Percentiles rank a stretch among this genome's conserved stretches.
Conservation (phyloP, 64 coral and sea anemone genomes). For the Platygyra sinensis region DNA sequence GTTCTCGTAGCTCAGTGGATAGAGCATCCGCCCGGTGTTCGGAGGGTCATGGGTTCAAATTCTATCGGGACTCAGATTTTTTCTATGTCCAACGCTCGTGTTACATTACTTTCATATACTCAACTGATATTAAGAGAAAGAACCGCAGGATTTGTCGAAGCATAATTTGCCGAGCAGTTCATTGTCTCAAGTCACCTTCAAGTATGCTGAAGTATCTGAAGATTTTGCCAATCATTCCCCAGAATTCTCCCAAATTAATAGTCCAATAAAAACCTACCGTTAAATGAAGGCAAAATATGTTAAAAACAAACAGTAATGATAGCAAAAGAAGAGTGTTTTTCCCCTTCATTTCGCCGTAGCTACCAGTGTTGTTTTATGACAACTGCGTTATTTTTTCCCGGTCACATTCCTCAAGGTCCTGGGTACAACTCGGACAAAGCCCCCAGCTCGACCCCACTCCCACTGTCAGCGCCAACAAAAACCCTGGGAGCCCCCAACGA, state of each 20-base stretch:
- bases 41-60: too few species aligned
- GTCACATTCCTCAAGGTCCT: neutral
- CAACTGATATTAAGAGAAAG: neutral
- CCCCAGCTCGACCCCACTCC: neutral
- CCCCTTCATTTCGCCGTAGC: neutral
- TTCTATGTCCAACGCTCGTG: too few species aligned
- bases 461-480: too few species aligned
- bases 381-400: slow-evolving; percentile 6
- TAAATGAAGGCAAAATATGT: slow-evolving; percentile 30
- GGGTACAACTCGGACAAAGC: neutral
- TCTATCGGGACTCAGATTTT: too few species aligned
- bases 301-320: neutral
- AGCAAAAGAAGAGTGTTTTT: neutral
- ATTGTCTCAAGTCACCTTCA: too few species aligned
- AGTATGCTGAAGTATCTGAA: neutral
- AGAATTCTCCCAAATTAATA: neutral
- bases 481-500: too few species aligned
- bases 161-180: too few species aligned
- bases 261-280: neutral
- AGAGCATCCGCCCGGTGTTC: too few species aligned
- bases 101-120: too few species aligned
- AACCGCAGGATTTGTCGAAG: neutral
- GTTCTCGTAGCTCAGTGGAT: too few species aligned
- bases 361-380: slow-evolving; percentile 9
- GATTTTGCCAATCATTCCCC: neutral